Evolutionary conservation across 2,113 vertebrate genomes (phyloP), one percentile per base, ranked within the genome.

Genomic region (Varanus salvator): DNA sequence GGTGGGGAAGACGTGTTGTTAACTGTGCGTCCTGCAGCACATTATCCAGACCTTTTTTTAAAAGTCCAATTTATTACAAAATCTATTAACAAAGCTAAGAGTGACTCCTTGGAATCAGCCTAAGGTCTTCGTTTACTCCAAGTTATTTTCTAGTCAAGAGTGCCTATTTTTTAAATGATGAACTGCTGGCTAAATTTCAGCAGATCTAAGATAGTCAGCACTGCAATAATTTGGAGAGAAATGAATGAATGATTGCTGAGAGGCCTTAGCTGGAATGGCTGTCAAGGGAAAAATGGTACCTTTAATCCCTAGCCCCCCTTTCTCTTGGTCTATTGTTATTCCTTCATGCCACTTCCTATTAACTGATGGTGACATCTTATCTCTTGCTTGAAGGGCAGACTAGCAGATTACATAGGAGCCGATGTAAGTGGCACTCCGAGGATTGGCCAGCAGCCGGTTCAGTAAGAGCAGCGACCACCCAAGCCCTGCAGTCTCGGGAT

Each of bases 331-430:
- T 94, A 95, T 96, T 97, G 74, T 92, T 95, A 93, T 96, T 94
- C 95, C 95, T 94, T 96, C 97, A 96, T 97, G 97, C 98, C 97
- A 97, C 95, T 97, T 97, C 95, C 96, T 94, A 98, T 98, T 97
- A 98, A 95, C 94, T 94, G 96, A 96, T 97, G 93, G 80, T 97
- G 97, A 97, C 97, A 96, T 97, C 96, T 97, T 96, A 96, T 97
- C 96, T 96, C 95, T 97, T 96, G 97, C 97, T 97, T 96, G 95
- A 97, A 97, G 97, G 97, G 95, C 88, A 92, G 97, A 95, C 96
- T 95, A 95, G 95, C 95, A 96, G 96, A 97, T 97, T 97, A 96
- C 96, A 97, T 97, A 93, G 95, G 95, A 97, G 95, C 96, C 97
- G 96, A 95, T 97, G 95, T 97, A 97, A 98, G 96, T 97, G 97